Percentiles rank a stretch among this genome's conserved stretches.
phyloP scores from a whole-genome alignment of 2,888 invertebrate genomes.

The Trissonchulus latispiculum region DNA sequence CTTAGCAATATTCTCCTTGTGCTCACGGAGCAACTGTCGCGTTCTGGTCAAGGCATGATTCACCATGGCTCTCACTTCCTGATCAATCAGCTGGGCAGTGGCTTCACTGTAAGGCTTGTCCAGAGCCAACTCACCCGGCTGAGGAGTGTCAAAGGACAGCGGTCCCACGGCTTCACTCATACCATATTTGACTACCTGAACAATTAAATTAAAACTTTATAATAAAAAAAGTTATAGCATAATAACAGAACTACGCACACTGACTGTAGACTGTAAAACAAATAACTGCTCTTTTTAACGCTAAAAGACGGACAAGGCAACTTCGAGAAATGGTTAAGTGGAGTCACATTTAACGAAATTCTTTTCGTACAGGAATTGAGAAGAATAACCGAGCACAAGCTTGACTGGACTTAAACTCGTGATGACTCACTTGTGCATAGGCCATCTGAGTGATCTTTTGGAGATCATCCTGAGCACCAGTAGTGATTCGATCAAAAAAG shows the following conservation, averaged over 20 bases:
- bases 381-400: no score
- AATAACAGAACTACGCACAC: no score
- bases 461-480: slow-evolving; percentile 96
- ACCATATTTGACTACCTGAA: slow-evolving; percentile 78
- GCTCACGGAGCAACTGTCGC: slow-evolving; percentile 61
- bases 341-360: no score
- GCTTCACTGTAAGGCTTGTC: slow-evolving; percentile 96
- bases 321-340: no score
- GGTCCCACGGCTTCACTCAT: slow-evolving; percentile 97
- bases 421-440: slow-evolving; percentile 70
- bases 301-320: no score
- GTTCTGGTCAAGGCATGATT: slow-evolving; percentile 69
- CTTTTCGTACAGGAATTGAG: no score
- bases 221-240: no score
- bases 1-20: slow-evolving; percentile 76
- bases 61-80: slow-evolving; percentile 72
- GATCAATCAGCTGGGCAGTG: slow-evolving; percentile 88
- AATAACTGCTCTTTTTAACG: no score
- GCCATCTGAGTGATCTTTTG: slow-evolving; percentile 96
- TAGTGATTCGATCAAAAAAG: slow-evolving; percentile 89
- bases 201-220: neutral
- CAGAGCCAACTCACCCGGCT: slow-evolving; percentile 77
- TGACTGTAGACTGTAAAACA: no score
- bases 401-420: no score
- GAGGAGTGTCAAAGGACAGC: slow-evolving; percentile 86